These are phyloP conservation scores for Echinometra lucunter DNA, from an alignment of 53 echinoderm and acorn worm species.

Conservation along the genomic window DNA sequence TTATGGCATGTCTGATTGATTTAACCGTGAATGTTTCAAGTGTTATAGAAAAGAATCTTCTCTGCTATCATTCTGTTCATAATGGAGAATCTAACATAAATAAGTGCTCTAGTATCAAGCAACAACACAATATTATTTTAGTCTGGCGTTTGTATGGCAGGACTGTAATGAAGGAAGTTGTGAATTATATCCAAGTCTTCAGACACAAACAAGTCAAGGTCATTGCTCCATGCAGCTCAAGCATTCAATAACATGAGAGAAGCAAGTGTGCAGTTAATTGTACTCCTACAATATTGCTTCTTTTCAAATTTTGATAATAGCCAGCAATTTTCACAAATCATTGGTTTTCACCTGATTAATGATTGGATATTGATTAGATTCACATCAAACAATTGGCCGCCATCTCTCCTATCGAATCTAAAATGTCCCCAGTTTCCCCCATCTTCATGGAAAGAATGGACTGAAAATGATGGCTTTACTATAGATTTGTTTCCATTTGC, in stretches of 20 bases:
- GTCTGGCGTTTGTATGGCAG: background rate
- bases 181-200: constrained; percentile 16
- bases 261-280: background rate
- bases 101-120: background rate
- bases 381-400: background rate
- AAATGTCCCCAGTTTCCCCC: background rate
- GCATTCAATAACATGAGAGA: background rate
- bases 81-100: background rate
- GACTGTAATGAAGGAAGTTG: constrained; percentile 46
- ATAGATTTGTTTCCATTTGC: background rate
- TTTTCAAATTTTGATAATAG: constrained; percentile 4
- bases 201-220: constrained; percentile 43
- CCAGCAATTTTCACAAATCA: background rate
- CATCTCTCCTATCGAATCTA: background rate
- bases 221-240: background rate
- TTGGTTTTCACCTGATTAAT: constrained; percentile 9
- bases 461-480: background rate
- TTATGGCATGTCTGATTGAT: background rate
- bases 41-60: background rate
- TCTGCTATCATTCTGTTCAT: background rate
- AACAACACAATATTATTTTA: background rate
- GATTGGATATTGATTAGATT: background rate
- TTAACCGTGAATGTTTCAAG: constrained; percentile 29
- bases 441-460: background rate
- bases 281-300: background rate